phyloP scores from a whole-genome alignment of 2,113 vertebrate species.

The Illadopsis cleaveri region DNA sequence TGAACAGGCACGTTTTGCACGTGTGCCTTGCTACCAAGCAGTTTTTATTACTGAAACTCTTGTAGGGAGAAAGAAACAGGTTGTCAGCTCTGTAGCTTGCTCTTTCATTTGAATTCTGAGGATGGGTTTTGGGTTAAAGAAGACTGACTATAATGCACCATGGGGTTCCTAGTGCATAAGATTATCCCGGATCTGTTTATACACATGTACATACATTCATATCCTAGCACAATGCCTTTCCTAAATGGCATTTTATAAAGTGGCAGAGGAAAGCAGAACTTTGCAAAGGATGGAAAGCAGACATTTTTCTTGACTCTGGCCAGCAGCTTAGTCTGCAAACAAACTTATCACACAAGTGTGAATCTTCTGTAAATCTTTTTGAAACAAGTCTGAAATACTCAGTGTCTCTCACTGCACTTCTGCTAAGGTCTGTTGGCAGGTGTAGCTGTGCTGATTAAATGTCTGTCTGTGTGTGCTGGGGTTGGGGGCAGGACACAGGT shows the following conservation, averaged over 20 bases:
- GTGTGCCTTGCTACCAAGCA: background rate
- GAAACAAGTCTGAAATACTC: background rate
- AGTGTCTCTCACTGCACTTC: background rate
- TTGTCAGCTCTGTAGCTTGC: background rate
- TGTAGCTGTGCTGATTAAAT: background rate
- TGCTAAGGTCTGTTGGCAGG: background rate
- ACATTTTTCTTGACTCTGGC: background rate
- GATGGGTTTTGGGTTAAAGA: background rate
- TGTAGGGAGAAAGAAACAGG: background rate
- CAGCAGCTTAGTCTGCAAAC: background rate
- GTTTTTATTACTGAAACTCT: background rate
- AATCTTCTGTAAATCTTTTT: background rate
- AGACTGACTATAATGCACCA: background rate
- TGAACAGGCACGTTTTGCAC: background rate
- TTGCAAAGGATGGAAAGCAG: background rate
- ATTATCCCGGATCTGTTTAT: accelerated
- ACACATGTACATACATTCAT: background rate
- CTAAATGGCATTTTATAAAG: background rate
- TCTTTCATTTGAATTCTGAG: background rate
- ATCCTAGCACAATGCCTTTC: background rate
- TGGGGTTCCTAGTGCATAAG: accelerated
- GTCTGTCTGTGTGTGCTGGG: background rate
- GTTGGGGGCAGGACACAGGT: background rate
- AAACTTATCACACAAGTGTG: background rate
- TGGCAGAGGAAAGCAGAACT: background rate